These are phyloP conservation scores for Xiphophorus hellerii DNA, from an alignment of 2,113 vertebrate species.

Conservation along the genomic window DNA sequence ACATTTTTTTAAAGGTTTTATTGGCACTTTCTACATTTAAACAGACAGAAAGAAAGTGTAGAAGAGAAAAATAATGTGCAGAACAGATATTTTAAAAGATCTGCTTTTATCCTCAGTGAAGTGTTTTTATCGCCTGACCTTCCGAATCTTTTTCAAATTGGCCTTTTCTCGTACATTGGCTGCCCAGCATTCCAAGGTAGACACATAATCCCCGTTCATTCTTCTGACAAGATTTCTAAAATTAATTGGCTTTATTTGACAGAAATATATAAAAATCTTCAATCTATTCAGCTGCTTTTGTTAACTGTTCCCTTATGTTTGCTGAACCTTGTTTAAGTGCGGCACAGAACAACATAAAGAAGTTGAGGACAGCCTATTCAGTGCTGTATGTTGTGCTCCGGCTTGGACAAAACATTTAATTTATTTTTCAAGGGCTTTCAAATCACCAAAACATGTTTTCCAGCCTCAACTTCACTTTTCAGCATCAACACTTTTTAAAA, in stretches of 20 bases:
- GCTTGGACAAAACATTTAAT: slow-evolving; percentile 3
- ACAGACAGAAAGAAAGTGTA: no score
- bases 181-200: neutral
- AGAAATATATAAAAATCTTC: neutral
- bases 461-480: neutral
- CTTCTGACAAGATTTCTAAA: neutral
- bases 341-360: neutral
- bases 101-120: no score
- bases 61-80: no score
- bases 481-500: no score
- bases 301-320: neutral
- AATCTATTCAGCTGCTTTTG: neutral
- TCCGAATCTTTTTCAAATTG: no score
- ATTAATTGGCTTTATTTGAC: neutral
- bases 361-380: slow-evolving; percentile 3
- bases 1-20: no score
- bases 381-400: neutral
- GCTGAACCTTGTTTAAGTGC: slow-evolving; percentile 2
- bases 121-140: no score
- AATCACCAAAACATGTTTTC: neutral
- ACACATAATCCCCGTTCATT: neutral
- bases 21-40: no score
- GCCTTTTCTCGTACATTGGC: neutral
- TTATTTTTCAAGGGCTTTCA: slow-evolving; percentile 6
- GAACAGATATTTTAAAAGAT: no score